Evolutionary conservation across 2,797 vertebrate genomes (phyloP), one percentile per base, ranked within the genome.

Genomic region (Sebastes diaconus): DNA sequence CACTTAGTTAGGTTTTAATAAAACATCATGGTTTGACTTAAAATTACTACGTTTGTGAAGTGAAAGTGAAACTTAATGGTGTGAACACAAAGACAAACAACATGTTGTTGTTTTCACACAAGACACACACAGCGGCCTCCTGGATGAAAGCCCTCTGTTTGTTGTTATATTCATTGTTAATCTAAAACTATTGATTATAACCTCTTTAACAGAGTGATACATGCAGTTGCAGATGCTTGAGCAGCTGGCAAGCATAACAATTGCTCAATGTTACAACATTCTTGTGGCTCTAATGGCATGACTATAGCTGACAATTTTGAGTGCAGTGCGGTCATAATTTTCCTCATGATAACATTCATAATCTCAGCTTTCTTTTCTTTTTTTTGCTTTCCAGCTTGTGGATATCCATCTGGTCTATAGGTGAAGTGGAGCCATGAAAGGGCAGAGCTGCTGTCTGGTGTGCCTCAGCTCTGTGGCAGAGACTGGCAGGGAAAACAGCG

Each of bases 341-440:
- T 24, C 5, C 18, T 66, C 8, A 20, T 9, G 27, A 52, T 30
- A 27, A 52, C 8, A 29, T 46, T 29, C 27, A 68, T 20, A 14
- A 57, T 57, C 24, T 57, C 32, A 42, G 34, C 2, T 39, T 39
- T 39, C 36, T 39, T 39, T 39, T 39, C 3, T 65, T 22, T 60
- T 42, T 46, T 58, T 76, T 20, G 30, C 30, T 79, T 70, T 20
- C 29, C 22, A 75, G 69, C 57, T 57, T 77, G 14, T 25, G 67
- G 71, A 83, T 75, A 36, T 81, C 39, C 18, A 68, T 85, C 76
- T 77, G 67, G 4, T 75, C 50, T 73, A 30, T 58, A 75, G n/a
- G 34, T 85, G 73, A 86, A 84, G 77, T 80, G 63, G 50, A 79
- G 78, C 69, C 60, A 65, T 70, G 86, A 76, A 71, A 77, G 67